Evolutionary conservation across 35 echinoderm and acorn worm genomes (phyloP).

Genomic region (Lytechinus variegatus): DNA sequence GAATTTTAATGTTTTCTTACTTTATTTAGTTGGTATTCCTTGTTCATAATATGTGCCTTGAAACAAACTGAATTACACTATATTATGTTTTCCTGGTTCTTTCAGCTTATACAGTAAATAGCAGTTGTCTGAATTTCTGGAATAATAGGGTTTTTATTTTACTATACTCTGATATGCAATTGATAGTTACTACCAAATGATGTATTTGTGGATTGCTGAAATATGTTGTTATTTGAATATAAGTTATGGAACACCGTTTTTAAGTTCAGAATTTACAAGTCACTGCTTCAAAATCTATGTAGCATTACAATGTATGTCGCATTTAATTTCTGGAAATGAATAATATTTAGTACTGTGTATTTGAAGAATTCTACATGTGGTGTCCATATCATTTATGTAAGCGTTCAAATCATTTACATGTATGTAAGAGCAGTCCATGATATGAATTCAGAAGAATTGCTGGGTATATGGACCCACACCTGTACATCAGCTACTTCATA

Average conservation of each 20-base stretch:
- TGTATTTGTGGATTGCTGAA: not conserved
- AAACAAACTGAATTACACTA: not conserved
- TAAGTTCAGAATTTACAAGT: not conserved
- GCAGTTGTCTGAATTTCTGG: not conserved
- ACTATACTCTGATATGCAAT: not conserved
- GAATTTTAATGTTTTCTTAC: not conserved
- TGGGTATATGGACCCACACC: no score
- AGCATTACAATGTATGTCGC: not conserved
- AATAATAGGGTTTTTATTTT: not conserved
- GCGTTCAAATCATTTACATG: no score
- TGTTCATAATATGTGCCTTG: not conserved
- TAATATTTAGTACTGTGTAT: not conserved
- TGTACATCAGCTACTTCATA: no score
- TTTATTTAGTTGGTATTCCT: not conserved
- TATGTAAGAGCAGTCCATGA: no score
- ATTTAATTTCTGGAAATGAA: not conserved
- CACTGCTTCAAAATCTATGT: not conserved
- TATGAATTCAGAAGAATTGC: no score
- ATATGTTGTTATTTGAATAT: not conserved
- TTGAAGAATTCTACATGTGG: not conserved
- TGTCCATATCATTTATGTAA: no score
- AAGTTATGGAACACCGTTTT: not conserved
- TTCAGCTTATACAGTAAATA: not conserved
- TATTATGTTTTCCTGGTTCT: not conserved
- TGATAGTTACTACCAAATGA: not conserved